These are phyloP conservation scores for Teleogryllus occipitalis DNA, from an alignment of 1,140 invertebrate genomes.

Conservation along the genomic window DNA sequence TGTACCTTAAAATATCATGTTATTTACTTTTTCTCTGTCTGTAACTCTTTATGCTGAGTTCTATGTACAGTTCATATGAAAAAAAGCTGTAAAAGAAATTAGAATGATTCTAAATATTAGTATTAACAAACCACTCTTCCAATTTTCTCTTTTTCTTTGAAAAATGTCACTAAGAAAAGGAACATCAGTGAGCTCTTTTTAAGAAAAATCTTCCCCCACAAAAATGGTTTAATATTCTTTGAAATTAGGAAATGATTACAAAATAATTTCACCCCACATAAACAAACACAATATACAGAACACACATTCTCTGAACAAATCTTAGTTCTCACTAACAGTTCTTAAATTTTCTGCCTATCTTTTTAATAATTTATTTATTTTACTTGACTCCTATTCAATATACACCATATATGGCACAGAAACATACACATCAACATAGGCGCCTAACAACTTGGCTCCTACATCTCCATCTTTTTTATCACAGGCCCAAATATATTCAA, in stretches of 20 bases:
- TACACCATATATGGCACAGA: slow-evolving; percentile 15
- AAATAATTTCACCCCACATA: not conserved
- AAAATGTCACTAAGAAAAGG: not conserved
- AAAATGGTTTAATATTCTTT: not conserved
- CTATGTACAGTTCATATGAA: not conserved
- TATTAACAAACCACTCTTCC: not conserved
- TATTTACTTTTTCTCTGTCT: not conserved
- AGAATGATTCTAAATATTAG: not conserved
- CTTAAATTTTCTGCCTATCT: not conserved
- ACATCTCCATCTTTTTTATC: slow-evolving; percentile 11
- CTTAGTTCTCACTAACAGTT: not conserved
- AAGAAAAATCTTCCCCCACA: not conserved
- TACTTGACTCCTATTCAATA: not conserved
- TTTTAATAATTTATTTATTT: not conserved
- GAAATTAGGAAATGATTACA: not conserved
- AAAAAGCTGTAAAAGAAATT: not conserved
- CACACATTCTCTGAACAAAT: not conserved
- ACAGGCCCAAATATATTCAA: slow-evolving; percentile 14
- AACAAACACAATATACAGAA: not conserved
- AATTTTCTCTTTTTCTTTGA: not conserved
- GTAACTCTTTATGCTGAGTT: not conserved
- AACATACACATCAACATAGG: slow-evolving; percentile 10
- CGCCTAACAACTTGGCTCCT: not conserved
- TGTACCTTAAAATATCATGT: not conserved
- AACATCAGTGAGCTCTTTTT: not conserved